phyloP scores from a whole-genome alignment of 1,140 invertebrate genomes.

The Leptinotarsa texana region DNA sequence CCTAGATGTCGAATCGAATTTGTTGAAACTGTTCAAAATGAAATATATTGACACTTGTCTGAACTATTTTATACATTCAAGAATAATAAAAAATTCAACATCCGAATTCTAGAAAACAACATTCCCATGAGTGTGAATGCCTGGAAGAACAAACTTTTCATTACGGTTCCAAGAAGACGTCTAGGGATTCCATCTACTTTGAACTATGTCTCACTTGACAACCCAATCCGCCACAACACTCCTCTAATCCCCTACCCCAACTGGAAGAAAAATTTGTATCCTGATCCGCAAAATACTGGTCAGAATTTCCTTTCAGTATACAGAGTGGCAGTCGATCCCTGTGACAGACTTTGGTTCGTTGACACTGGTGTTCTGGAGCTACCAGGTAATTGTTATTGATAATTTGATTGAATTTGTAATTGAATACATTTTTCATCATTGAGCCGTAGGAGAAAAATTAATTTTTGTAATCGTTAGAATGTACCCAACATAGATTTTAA shows the following conservation, averaged over 20 bases:
- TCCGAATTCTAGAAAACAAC: slow-evolving; percentile 64
- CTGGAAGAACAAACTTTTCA: slow-evolving; percentile 68
- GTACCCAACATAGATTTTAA: too few species aligned
- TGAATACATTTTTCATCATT: too few species aligned
- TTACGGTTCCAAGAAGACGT: slow-evolving; percentile 71
- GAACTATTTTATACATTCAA: background rate
- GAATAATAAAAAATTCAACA: background rate
- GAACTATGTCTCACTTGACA: slow-evolving; percentile 63
- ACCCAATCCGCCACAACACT: slow-evolving; percentile 50
- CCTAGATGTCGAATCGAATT: too few species aligned
- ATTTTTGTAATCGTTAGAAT: too few species aligned
- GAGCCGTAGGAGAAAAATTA: too few species aligned
- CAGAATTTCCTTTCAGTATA: slow-evolving; percentile 67
- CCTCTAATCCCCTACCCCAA: slow-evolving; percentile 67
- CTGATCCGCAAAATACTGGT: slow-evolving; percentile 43
- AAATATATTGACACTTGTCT: too few species aligned
- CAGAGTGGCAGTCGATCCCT: slow-evolving; percentile 67
- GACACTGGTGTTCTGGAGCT: slow-evolving; percentile 69
- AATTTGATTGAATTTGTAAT: background rate
- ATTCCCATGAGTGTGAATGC: slow-evolving; percentile 72
- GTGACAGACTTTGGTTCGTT: slow-evolving; percentile 72
- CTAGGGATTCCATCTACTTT: slow-evolving; percentile 69
- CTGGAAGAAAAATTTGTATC: slow-evolving; percentile 61
- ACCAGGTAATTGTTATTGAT: slow-evolving; percentile 39
- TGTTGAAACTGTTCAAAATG: too few species aligned